These are phyloP conservation scores for Pseudomyrmex sp. DNA, from an alignment of 1,140 invertebrate genomes.

Conservation along the genomic window DNA sequence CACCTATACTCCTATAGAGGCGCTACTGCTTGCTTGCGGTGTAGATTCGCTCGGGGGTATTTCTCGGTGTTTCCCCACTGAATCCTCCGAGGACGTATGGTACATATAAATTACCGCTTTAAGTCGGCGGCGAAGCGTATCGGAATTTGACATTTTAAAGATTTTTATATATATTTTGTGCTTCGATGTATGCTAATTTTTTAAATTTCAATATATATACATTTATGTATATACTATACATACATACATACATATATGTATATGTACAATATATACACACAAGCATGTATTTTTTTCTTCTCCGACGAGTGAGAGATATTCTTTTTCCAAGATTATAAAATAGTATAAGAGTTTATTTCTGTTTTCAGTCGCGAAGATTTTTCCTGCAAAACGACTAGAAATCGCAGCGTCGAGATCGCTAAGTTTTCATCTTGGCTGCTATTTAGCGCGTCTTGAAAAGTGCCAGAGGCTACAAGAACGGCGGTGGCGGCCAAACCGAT, in stretches of 20 bases:
- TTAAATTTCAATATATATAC: neutral
- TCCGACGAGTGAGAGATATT: no score
- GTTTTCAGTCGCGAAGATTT: neutral
- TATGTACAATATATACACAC: neutral
- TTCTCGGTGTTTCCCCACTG: constrained; percentile 26
- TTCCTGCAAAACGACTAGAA: neutral
- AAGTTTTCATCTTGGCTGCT: constrained; percentile 64
- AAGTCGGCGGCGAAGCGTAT: constrained; percentile 5
- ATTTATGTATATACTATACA: no score
- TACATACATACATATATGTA: no score
- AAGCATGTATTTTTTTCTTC: neutral
- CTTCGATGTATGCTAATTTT: neutral
- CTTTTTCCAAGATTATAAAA: no score
- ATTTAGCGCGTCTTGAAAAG: constrained; percentile 64
- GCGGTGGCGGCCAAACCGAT: constrained; percentile 33
- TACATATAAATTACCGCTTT: constrained; percentile 2
- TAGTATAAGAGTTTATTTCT: neutral
- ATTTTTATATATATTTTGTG: constrained; percentile 16
- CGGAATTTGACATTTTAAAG: constrained; percentile 41
- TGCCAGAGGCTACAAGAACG: constrained; percentile 33
- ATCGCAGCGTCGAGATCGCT: constrained; percentile 48
- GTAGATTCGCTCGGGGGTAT: constrained; percentile 47
- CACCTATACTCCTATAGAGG: constrained; percentile 59
- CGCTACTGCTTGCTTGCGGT: constrained; percentile 17
- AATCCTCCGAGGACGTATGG: constrained; percentile 39